Percentiles rank a stretch among this genome's conserved stretches.
Evolutionary conservation across 2,888 invertebrate genomes (phyloP).

Genomic region (Agrenia bidenticulata): DNA sequence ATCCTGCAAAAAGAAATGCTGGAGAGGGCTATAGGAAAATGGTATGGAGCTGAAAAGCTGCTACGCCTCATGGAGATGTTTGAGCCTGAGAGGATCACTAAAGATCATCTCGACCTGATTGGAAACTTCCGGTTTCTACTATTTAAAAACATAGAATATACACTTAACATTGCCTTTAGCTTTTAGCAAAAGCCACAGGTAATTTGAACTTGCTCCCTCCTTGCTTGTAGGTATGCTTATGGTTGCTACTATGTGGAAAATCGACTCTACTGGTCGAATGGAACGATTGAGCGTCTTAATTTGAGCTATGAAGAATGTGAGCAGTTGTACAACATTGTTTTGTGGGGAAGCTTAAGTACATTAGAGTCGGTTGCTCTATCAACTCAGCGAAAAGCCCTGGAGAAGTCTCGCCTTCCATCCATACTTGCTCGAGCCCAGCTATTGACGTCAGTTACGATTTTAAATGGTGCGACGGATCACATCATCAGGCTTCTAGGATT

Average conservation of each 20-base stretch:
- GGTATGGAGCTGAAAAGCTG: constrained; percentile 17
- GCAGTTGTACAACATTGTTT: constrained; percentile 26
- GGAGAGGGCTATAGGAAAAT: constrained; percentile 10
- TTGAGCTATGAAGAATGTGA: constrained; percentile 25
- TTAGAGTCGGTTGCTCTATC: constrained; percentile 22
- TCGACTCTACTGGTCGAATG: constrained; percentile 36
- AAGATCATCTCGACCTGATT: constrained; percentile 22
- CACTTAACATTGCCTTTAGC: no score
- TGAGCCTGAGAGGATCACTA: constrained; percentile 14
- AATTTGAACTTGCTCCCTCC: background rate
- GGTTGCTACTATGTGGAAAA: constrained; percentile 28
- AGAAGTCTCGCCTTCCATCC: constrained; percentile 23
- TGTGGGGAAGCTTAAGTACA: constrained; percentile 18
- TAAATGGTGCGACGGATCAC: constrained; percentile 38
- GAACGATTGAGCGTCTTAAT: constrained; percentile 32
- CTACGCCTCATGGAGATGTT: constrained; percentile 29
- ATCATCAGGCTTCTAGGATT: constrained; percentile 31
- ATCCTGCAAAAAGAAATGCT: constrained; percentile 18
- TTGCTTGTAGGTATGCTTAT: constrained; percentile 21
- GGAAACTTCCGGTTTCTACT: constrained; percentile 29
- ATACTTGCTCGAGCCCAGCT: constrained; percentile 27
- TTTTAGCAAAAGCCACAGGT: no score
- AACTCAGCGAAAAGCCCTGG: constrained; percentile 15
- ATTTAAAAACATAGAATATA: no score
- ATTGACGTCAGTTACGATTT: constrained; percentile 28